A percentile compares a stretch with the other conserved stretches of the same genome.
Conservation (phyloP, 2,113 vertebrate species). For the Clarias batrachus region DNA sequence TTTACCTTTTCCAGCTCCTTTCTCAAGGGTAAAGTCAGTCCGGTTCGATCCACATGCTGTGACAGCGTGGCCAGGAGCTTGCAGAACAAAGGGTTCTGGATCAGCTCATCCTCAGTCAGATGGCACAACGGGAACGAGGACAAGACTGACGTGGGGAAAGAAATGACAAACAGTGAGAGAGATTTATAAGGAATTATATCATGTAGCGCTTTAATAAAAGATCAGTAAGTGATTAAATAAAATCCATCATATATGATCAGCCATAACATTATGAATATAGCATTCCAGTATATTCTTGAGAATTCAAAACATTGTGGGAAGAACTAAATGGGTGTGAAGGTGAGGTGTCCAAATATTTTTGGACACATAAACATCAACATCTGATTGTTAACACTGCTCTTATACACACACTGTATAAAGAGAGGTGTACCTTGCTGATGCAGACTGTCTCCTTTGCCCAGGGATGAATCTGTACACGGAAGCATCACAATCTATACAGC, state of each 20-base stretch:
- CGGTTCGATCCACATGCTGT: slow-evolving; percentile 75
- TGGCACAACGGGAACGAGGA: slow-evolving; percentile 74
- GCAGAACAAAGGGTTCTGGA: slow-evolving; percentile 75
- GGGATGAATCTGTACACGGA: slow-evolving; percentile 29
- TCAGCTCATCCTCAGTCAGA: slow-evolving; percentile 76
- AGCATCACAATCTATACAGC: slow-evolving; percentile 14
- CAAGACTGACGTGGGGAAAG: slow-evolving; percentile 57
- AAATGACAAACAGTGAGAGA: not conserved
- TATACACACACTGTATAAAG: not conserved
- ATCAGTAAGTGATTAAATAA: not conserved
- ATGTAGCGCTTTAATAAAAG: not conserved
- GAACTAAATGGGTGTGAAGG: not conserved
- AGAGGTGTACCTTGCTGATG: slow-evolving; percentile 63
- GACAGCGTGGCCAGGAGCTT: slow-evolving; percentile 75
- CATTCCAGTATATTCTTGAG: not conserved
- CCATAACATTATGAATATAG: too few relatives aligned
- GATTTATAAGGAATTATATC: not conserved
- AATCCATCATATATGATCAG: not conserved
- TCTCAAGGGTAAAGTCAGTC: slow-evolving; percentile 70
- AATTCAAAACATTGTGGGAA: not conserved
- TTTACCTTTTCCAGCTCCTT: slow-evolving; percentile 78
- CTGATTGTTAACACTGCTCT: not conserved
- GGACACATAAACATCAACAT: not conserved
- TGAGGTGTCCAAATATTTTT: not conserved
- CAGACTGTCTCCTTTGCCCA: slow-evolving; percentile 58